Base-by-base conservation (phyloP, 2,888 invertebrate species). In the Lepidochrysops patricia region DNA sequence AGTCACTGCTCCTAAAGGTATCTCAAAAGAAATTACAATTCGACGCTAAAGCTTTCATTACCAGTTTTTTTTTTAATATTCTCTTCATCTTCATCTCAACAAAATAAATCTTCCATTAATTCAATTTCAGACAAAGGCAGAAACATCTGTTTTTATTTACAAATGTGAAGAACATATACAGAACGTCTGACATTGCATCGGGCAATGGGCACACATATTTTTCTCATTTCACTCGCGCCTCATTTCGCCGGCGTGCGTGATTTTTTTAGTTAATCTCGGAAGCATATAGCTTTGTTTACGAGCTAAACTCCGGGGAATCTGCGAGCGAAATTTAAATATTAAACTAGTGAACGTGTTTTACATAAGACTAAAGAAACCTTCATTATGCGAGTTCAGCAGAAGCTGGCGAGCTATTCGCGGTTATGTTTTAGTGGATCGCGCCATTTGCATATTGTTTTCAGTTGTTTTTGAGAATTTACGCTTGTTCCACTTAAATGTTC, bases 381-480 rank as follows among this genome's bases (percentile, higher is more conserved):
- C 71, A 72, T 75, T 73, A 74, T 72, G 72, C 71, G 62, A 67
- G 68, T 68, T 64, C 64, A 69, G 66, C 69, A 70, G 66, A 68
- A 67, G 67, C 67, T 57, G 60, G 13, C 56, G 60, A 67, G 66
- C 61, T 59, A 35, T 59, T 59, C 60, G 59, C 64, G 62, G 67
- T 66, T 62, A 63, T 64, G 62, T 62, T 65, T 65, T 66, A 67
- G 69, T 68, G 68, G 70, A 68, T 65, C 68, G 64, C 62, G 67
- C 68, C 64, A 80, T 82, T 80, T 80, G 76, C 79, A 78, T 81
- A 75, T 71, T 71, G 75, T 71, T 73, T 67, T 62, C 68, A 70
- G 72, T 76, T 76, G 77, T 75, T 80, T 79, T 76, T 72, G 72
- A 72, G 69, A 72, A 72, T 72, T 68, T 71, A 70, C 71, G 73